phyloP scores from a whole-genome alignment of 2,113 vertebrate genomes.

The Aphyosemion australe region DNA sequence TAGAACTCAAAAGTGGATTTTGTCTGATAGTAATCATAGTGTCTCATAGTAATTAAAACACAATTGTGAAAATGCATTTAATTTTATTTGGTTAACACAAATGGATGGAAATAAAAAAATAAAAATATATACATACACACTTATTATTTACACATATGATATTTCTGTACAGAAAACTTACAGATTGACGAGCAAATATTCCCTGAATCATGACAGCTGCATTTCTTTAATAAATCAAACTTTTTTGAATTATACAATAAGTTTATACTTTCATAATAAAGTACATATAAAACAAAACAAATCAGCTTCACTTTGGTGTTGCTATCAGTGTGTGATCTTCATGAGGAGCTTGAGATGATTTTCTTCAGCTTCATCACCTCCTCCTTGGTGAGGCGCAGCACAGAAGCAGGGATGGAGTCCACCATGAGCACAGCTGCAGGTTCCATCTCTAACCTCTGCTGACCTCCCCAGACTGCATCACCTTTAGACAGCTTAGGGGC shows the following conservation, averaged over 20 bases:
- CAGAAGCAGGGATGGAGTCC: constrained; percentile 39
- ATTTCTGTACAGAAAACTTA: too few species aligned
- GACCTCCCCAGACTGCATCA: not conserved
- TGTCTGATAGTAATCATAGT: too few species aligned
- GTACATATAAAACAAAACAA: not conserved
- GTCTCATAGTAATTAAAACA: too few species aligned
- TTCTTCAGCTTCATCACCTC: constrained; percentile 72
- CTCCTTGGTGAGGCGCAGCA: constrained; percentile 62
- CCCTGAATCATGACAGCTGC: too few species aligned
- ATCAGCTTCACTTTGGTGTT: constrained; percentile 39
- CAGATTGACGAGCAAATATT: too few species aligned
- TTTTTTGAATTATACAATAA: not conserved
- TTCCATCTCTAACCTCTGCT: not conserved
- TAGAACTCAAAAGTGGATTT: too few species aligned
- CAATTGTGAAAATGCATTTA: too few species aligned
- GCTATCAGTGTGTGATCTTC: constrained; percentile 10
- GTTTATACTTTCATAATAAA: not conserved
- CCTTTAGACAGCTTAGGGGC: constrained; percentile 1
- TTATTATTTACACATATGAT: too few species aligned
- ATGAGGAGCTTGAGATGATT: constrained; percentile 65
- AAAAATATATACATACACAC: too few species aligned
- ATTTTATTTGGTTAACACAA: too few species aligned
- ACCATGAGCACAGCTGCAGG: constrained; percentile 15
- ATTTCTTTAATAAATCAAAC: too few species aligned
- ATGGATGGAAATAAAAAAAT: too few species aligned